Conservation (phyloP, 2,797 vertebrate species). For the Clarias fuscus region DNA sequence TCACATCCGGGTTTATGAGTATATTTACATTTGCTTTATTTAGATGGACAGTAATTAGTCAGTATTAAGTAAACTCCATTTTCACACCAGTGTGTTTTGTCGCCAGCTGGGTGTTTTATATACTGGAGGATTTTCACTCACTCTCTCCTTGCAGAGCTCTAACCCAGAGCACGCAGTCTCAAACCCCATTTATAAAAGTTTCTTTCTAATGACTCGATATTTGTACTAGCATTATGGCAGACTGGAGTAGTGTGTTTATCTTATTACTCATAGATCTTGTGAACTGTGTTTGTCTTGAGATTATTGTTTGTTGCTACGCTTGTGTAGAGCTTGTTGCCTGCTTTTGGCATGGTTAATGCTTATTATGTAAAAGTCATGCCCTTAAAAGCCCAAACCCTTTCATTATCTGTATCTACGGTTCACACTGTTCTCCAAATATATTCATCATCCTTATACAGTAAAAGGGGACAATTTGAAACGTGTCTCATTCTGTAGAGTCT, state of each 20-base stretch:
- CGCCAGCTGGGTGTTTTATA: background rate
- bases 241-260: background rate
- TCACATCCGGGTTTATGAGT: background rate
- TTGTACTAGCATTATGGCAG: background rate
- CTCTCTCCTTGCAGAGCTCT: background rate
- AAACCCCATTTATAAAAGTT: background rate
- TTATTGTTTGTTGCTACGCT: no score
- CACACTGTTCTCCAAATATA: background rate
- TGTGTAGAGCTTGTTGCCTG: no score
- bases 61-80: background rate
- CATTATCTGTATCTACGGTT: background rate
- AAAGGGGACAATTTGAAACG: background rate
- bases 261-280: no score
- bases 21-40: background rate
- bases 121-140: background rate
- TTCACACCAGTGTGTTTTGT: background rate
- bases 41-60: background rate
- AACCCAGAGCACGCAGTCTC: no score
- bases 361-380: no score
- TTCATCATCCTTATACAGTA: background rate
- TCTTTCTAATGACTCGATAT: background rate
- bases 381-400: background rate
- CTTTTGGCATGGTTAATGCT: no score
- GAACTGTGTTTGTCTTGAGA: no score
- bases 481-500: background rate